These are phyloP conservation scores for Drosophila lacicola DNA, from an alignment of 2,888 invertebrate genomes.

Conservation along the genomic window DNA sequence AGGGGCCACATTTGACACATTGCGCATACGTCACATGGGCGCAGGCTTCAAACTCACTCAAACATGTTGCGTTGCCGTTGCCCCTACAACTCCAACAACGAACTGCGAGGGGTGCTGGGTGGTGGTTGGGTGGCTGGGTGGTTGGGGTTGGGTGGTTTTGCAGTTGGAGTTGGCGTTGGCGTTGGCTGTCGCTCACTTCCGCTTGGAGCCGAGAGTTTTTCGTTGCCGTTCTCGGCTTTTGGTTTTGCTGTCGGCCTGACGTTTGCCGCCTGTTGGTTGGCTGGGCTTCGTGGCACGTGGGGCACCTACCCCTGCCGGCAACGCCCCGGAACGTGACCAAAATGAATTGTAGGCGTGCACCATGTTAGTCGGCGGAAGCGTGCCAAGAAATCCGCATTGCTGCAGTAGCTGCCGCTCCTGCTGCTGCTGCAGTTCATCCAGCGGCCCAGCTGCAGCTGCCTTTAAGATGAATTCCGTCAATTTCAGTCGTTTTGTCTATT, in stretches of 20 bases:
- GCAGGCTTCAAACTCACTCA: slow-evolving; percentile 67
- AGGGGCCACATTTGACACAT: slow-evolving; percentile 23
- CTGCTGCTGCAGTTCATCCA: slow-evolving; percentile 19
- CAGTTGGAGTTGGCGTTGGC: slow-evolving; percentile 5
- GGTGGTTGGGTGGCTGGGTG: not conserved
- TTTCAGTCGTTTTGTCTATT: slow-evolving; percentile 30
- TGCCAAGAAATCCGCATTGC: slow-evolving; percentile 50
- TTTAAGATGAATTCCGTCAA: slow-evolving; percentile 40
- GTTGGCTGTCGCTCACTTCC: slow-evolving; percentile 30
- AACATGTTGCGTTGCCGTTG: slow-evolving; percentile 66
- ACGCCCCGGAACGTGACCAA: slow-evolving; percentile 84
- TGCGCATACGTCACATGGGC: slow-evolving; percentile 51
- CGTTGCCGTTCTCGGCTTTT: slow-evolving; percentile 22
- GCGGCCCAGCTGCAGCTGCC: slow-evolving; percentile 18
- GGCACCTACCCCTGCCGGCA: slow-evolving; percentile 70
- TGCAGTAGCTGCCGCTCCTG: slow-evolving; percentile 20
- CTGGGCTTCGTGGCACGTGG: slow-evolving; percentile 26
- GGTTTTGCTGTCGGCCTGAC: slow-evolving; percentile 35
- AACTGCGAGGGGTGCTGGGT: slow-evolving; percentile 15
- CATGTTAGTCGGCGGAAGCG: slow-evolving; percentile 43
- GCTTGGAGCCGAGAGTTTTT: slow-evolving; percentile 38
- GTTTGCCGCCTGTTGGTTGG: slow-evolving; percentile 60
- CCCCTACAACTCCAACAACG: slow-evolving; percentile 63
- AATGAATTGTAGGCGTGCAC: slow-evolving; percentile 80
- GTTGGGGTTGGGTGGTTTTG: not conserved